These are phyloP conservation scores for Rhagoletis pomonella DNA, from an alignment of 1,140 invertebrate species.

Conservation along the genomic window DNA sequence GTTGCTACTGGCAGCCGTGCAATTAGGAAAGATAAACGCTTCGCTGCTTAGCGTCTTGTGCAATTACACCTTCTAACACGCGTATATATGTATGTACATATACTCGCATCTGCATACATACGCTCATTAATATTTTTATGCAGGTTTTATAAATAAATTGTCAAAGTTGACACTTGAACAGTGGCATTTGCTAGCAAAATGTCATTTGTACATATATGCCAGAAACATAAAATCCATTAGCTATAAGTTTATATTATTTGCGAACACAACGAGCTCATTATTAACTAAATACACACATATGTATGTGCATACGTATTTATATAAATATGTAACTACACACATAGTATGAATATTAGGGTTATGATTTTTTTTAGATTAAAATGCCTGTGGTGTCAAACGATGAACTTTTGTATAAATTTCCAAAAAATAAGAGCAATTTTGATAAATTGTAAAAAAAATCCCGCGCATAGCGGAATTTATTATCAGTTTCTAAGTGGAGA, in stretches of 20 bases:
- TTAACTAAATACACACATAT: background rate
- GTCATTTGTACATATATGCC: slow-evolving; percentile 12
- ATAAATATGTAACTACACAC: background rate
- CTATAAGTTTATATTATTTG: slow-evolving; percentile 23
- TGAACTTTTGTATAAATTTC: background rate
- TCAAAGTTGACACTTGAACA: slow-evolving; percentile 1
- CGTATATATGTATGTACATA: background rate
- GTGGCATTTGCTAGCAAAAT: slow-evolving; percentile 31
- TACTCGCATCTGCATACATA: background rate
- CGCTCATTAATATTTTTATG: background rate
- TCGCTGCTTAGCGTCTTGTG: background rate
- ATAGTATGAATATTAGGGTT: background rate
- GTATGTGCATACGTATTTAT: background rate
- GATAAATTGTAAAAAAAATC: too few species aligned
- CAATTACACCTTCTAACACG: background rate
- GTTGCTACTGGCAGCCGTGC: background rate
- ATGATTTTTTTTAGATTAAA: too few species aligned
- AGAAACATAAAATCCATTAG: slow-evolving; percentile 11
- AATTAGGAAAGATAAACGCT: slow-evolving; percentile 37
- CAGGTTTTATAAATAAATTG: slow-evolving; percentile 27
- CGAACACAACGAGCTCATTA: background rate
- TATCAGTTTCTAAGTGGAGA: too few species aligned
- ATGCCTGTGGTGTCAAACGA: background rate
- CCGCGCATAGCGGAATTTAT: too few species aligned
- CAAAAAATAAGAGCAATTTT: background rate